Conservation (phyloP, 2,113 vertebrate species). For the Laterallus jamaicensis region DNA sequence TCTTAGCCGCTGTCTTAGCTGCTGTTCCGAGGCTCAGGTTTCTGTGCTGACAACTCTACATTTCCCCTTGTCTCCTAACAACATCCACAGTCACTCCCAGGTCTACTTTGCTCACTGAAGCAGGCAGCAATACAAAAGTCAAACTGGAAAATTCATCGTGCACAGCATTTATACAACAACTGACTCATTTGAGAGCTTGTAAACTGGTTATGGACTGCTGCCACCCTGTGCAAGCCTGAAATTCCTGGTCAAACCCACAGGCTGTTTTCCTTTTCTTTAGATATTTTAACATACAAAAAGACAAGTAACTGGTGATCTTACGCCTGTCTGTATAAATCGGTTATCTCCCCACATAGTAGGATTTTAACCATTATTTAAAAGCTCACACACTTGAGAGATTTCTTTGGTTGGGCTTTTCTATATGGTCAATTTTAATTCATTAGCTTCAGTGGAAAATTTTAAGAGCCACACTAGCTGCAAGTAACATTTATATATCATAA, state of each 20-base stretch:
- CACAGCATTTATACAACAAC: background rate
- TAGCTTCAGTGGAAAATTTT: background rate
- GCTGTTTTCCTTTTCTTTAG: background rate
- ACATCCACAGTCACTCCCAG: background rate
- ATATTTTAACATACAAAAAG: background rate
- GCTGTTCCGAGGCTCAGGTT: background rate
- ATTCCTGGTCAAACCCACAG: background rate
- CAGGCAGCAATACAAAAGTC: background rate
- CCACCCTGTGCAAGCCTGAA: background rate
- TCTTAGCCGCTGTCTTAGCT: background rate
- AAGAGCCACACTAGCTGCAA: background rate
- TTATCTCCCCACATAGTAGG: background rate
- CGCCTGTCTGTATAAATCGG: background rate
- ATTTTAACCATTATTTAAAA: background rate
- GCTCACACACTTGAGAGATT: background rate
- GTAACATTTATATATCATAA: background rate
- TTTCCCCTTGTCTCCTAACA: background rate
- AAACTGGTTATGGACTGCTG: background rate
- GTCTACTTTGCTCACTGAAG: background rate
- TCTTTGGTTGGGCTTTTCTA: background rate
- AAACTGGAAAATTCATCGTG: background rate
- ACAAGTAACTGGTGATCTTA: background rate
- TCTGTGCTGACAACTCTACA: background rate
- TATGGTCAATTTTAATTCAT: background rate
- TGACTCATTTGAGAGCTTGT: background rate